phyloP scores from a whole-genome alignment of 1,140 invertebrate genomes.

The Plutomurus gul region DNA sequence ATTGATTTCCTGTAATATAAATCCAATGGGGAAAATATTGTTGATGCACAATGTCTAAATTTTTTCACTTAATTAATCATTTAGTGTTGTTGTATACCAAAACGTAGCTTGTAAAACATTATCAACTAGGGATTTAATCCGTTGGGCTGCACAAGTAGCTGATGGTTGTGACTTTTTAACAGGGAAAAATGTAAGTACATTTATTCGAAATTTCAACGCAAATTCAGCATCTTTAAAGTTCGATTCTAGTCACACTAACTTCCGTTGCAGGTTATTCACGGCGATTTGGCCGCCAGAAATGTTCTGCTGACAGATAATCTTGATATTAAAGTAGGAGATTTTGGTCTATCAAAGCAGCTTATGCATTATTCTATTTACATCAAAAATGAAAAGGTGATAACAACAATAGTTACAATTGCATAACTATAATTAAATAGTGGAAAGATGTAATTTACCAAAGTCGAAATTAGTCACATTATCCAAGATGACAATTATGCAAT shows the following conservation, averaged over 20 bases:
- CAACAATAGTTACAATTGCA: neutral
- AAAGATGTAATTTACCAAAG: too few relatives aligned
- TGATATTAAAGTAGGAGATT: conserved; percentile 40
- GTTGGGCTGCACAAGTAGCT: conserved; percentile 22
- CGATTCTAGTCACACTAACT: neutral
- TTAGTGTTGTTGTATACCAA: neutral
- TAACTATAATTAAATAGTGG: too few relatives aligned
- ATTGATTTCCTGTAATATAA: neutral
- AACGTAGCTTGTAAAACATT: neutral
- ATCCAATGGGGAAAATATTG: neutral
- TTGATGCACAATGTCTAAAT: neutral
- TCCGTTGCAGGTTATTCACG: conserved; percentile 22
- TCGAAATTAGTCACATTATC: too few relatives aligned
- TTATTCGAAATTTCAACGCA: neutral
- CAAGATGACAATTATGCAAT: too few relatives aligned
- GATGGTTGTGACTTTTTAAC: conserved; percentile 3
- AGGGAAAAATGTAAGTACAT: neutral
- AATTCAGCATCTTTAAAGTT: neutral
- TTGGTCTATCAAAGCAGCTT: conserved; percentile 40
- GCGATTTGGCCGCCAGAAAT: conserved; percentile 47
- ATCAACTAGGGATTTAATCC: neutral
- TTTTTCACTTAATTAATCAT: neutral
- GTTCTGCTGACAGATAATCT: conserved; percentile 29
- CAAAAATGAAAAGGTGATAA: neutral
- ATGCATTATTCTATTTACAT: conserved; percentile 22